Conservation (phyloP, 1,140 invertebrate genomes). For the Spodoptera litura region DNA sequence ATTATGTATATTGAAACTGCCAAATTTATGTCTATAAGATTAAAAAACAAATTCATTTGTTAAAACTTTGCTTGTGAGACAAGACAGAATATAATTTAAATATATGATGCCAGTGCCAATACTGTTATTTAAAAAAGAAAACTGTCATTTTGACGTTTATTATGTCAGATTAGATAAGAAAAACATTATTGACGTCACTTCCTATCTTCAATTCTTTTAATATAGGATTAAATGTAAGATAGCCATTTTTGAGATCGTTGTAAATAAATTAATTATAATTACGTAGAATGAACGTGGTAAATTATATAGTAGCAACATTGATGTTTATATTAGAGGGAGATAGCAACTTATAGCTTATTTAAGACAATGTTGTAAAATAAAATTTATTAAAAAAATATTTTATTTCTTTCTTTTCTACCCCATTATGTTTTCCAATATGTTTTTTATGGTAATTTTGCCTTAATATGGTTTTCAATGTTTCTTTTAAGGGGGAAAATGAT, state of each 20-base stretch:
- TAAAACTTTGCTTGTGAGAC: constrained; percentile 5
- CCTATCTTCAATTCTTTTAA: constrained; percentile 14
- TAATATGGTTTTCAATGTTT: no score
- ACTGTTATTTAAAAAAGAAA: background rate
- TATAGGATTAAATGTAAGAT: constrained; percentile 28
- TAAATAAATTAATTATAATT: constrained; percentile 51
- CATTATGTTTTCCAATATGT: background rate
- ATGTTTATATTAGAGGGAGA: constrained; percentile 62
- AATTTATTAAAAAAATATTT: constrained; percentile 55
- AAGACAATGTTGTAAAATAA: constrained; percentile 65
- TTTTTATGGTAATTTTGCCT: no score
- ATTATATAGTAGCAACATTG: constrained; percentile 54
- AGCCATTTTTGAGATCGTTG: constrained; percentile 46
- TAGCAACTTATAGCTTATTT: constrained; percentile 57
- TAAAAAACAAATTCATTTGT: constrained; percentile 14
- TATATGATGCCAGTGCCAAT: background rate
- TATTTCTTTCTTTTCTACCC: constrained; percentile 29
- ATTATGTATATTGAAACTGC: constrained; percentile 54
- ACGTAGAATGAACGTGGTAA: constrained; percentile 48
- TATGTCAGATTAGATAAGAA: constrained; percentile 34
- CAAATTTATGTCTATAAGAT: constrained; percentile 49
- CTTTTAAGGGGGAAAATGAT: no score
- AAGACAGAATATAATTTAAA: background rate
- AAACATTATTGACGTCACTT: constrained; percentile 5
- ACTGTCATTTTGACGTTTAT: background rate